These are phyloP conservation scores for Drosophila antonietae DNA, from an alignment of 2,888 invertebrate species.

Conservation along the genomic window DNA sequence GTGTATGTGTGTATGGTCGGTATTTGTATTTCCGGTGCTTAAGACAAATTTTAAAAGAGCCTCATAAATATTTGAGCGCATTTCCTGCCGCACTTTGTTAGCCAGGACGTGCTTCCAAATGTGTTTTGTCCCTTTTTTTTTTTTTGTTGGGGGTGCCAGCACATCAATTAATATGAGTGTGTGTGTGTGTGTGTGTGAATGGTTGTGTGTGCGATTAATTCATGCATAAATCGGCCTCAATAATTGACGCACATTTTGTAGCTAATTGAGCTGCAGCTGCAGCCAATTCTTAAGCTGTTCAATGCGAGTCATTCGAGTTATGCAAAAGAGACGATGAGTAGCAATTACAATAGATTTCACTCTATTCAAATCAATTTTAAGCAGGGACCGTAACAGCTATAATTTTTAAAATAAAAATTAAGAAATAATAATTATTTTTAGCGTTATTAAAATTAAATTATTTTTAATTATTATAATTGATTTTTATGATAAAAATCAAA, in stretches of 20 bases:
- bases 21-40: constrained; percentile 80
- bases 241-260: constrained; percentile 36
- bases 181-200: constrained; percentile 9
- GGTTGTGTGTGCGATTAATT: constrained; percentile 54
- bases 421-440: too few relatives aligned
- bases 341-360: too few relatives aligned
- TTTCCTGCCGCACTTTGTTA: constrained; percentile 70
- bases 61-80: constrained; percentile 69
- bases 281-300: not conserved
- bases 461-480: too few relatives aligned
- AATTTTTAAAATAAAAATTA: too few relatives aligned
- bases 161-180: constrained; percentile 54
- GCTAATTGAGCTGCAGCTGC: constrained; percentile 50
- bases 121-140: constrained; percentile 28
- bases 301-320: constrained; percentile 2
- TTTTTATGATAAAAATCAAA: too few relatives aligned
- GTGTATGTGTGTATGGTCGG: constrained; percentile 9
- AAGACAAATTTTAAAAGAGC: constrained; percentile 78
- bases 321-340: not conserved
- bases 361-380: too few relatives aligned
- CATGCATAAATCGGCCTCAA: constrained; percentile 52
- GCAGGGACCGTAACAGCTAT: too few relatives aligned
- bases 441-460: too few relatives aligned
- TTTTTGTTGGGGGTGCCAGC: constrained; percentile 26
- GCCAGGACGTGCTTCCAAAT: constrained; percentile 41